Evolutionary conservation across 2,888 invertebrate genomes (phyloP).

Genomic region (Tipula vernalis): DNA sequence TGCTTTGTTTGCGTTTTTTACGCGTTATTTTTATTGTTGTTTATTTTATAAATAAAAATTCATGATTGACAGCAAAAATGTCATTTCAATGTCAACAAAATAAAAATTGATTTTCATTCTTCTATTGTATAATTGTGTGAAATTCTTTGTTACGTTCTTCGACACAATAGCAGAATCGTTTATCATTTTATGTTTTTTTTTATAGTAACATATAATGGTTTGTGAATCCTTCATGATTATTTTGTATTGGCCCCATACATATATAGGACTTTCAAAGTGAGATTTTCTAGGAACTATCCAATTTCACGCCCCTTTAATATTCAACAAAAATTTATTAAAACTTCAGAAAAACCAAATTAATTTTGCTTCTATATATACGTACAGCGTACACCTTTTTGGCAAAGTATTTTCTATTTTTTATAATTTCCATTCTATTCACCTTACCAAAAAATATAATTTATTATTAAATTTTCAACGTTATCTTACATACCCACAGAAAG

Average conservation of each 20-base stretch:
- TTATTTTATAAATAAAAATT: background rate
- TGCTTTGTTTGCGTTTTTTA: background rate
- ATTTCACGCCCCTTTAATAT: background rate
- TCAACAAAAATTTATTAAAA: background rate
- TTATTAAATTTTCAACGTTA: background rate
- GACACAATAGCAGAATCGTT: background rate
- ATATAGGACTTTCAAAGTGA: background rate
- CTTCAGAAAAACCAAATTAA: background rate
- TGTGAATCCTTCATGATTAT: background rate
- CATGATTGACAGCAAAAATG: background rate
- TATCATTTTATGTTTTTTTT: background rate
- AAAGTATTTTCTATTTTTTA: background rate
- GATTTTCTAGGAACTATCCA: background rate
- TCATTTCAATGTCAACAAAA: background rate
- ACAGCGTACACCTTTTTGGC: background rate
- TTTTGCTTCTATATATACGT: background rate
- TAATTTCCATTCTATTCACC: background rate
- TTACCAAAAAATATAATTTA: background rate
- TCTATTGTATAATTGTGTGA: background rate
- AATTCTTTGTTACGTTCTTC: background rate
- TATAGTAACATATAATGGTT: background rate
- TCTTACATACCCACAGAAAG: background rate
- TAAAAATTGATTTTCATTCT: background rate
- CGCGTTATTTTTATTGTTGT: background rate
- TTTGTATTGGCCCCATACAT: background rate